phyloP scores from a whole-genome alignment of 2,888 invertebrate species.

The Pterobdella sp. region DNA sequence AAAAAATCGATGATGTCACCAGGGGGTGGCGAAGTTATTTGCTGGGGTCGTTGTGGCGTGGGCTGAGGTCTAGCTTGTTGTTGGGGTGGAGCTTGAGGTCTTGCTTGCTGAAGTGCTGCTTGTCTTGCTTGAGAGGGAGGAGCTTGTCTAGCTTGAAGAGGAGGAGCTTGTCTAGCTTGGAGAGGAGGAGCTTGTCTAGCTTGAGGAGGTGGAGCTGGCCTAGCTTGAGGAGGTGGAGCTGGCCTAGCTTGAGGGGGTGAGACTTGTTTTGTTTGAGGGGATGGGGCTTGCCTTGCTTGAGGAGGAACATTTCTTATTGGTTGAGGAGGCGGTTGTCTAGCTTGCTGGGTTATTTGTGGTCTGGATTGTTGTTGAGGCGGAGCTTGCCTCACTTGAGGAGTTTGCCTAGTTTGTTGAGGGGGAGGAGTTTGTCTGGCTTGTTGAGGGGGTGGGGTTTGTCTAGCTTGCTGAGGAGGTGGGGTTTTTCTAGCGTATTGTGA shows the following conservation, averaged over 20 bases:
- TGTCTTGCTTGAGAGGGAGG: constrained; percentile 6
- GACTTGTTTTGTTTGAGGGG: constrained; percentile 3
- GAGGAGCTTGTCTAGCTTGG: not conserved
- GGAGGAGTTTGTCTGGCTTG: not conserved
- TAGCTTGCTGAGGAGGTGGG: not conserved
- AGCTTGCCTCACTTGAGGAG: not conserved
- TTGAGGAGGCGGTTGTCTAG: not conserved
- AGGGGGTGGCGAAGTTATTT: constrained; percentile 11
- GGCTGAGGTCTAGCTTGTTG: not conserved
- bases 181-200: not conserved
- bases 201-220: constrained; percentile 5
- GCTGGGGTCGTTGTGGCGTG: constrained; percentile 9
- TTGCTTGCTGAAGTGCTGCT: not conserved
- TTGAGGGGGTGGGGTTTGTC: no score
- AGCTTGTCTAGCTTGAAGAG: not conserved
- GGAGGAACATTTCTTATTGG: constrained; percentile 7
- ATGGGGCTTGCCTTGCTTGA: not conserved
- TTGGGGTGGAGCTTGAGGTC: not conserved
- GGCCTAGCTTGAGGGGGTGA: not conserved
- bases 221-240: constrained; percentile 14
- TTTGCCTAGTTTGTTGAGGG: constrained; percentile 1
- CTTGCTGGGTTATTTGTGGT: not conserved
- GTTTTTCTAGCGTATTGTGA: constrained; percentile 3
- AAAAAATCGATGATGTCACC: no score
- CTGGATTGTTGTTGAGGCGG: constrained; percentile 13